phyloP scores from a whole-genome alignment of 2,888 invertebrate genomes.

The Apodemia duryi region DNA sequence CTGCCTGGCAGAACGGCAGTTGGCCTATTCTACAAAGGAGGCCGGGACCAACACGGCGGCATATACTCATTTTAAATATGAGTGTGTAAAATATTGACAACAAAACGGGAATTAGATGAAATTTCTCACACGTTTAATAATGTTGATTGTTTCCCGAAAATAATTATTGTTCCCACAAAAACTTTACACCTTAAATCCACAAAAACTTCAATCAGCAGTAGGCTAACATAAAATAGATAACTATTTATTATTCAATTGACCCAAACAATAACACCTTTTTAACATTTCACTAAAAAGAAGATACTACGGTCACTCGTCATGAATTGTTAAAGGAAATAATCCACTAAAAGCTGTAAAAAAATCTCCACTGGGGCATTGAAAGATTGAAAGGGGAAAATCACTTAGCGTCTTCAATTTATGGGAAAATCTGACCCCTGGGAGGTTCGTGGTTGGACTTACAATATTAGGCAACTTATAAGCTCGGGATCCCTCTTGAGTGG shows the following conservation, averaged over 20 bases:
- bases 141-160: no score
- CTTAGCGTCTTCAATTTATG: constrained; percentile 73
- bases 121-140: no score
- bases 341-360: constrained; percentile 44
- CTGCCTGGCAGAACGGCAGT: no score
- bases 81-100: no score
- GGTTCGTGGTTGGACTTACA: constrained; percentile 71
- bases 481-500: constrained; percentile 31
- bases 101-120: no score
- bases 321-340: constrained; percentile 28
- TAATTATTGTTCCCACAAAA: no score
- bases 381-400: constrained; percentile 77
- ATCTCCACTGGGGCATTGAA: constrained; percentile 67
- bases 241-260: not conserved
- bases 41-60: no score
- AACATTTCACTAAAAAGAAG: not conserved
- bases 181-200: not conserved
- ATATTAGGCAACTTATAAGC: constrained; percentile 73
- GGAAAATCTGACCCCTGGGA: constrained; percentile 72
- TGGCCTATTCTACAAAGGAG: no score
- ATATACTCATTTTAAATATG: no score
- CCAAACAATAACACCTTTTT: not conserved
- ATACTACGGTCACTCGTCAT: constrained; percentile 15
- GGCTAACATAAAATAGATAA: not conserved
- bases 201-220: not conserved